Percentiles rank a stretch among this genome's conserved stretches.
Conservation (phyloP, 2,888 invertebrate genomes). For the Drosophila monieri region DNA sequence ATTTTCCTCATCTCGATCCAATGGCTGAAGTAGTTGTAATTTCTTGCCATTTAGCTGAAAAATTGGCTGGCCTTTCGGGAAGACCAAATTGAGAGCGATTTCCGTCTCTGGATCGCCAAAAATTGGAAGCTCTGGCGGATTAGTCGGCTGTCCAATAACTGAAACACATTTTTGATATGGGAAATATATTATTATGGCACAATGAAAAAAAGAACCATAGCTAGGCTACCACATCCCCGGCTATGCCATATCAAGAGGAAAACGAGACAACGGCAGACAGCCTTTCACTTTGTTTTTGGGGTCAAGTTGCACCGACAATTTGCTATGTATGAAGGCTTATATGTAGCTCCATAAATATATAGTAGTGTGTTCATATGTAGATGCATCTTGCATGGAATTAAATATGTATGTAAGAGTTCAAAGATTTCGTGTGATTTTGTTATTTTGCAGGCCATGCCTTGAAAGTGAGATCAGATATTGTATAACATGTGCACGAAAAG, state of each 20-base stretch:
- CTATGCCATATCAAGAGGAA: conserved; percentile 4
- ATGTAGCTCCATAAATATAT: background rate
- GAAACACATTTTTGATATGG: conserved; percentile 78
- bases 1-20: conserved; percentile 94
- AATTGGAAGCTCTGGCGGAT: conserved; percentile 92
- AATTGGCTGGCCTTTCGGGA: conserved; percentile 90
- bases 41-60: conserved; percentile 93
- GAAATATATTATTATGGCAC: conserved; percentile 29
- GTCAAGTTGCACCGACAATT: conserved; percentile 43
- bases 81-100: conserved; percentile 91
- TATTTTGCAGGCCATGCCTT: background rate
- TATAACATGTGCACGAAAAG: conserved; percentile 5
- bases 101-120: conserved; percentile 92
- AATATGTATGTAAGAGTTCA: conserved; percentile 7
- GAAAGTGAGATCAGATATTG: conserved; percentile 8
- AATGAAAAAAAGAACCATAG: conserved; percentile 15
- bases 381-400: conserved; percentile 17
- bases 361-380: conserved; percentile 4
- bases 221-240: conserved; percentile 21
- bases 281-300: conserved; percentile 68
- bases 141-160: conserved; percentile 93
- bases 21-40: conserved; percentile 90
- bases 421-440: conserved; percentile 12
- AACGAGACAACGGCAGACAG: conserved; percentile 28
- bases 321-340: conserved; percentile 20